Evolutionary conservation across 1,140 invertebrate species (phyloP), one percentile per base, ranked within the genome.

Genomic region (Aphaenogaster ashmeadi): DNA sequence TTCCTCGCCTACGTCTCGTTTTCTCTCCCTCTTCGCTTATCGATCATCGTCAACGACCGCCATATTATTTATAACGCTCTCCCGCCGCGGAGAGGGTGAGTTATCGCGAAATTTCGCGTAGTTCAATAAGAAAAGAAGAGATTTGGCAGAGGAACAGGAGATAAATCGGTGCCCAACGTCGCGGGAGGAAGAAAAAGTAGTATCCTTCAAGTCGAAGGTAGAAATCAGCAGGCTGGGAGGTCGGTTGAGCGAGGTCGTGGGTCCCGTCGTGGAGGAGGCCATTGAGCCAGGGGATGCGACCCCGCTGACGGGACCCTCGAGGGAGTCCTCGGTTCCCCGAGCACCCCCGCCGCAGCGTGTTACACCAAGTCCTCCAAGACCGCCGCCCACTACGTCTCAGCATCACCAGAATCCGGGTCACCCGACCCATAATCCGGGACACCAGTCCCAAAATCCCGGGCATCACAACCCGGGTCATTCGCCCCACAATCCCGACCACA

Each of bases 261-360:
- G 95, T 95, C 95, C 95, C 95, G 95, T 95, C 94, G 95, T 95
- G 95, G 95, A 95, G 95, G 95, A 95, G 95, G 95, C 95, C 94
- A 94, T 95, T 77, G 95, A 95, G 95, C 95, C 95, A 91, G 94
- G 94, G 93, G 94, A 95, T 95, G 95, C 93, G 87, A 95, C 94
- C 94, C 92, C 94, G 93, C 94, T 95, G 95, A 95, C 94, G 94
- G 94, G 94, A 94, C 94, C 94, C 94, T 91, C 93, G 88, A 92
- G 93, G 92, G 94, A 94, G 87, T 92, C 91, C 92, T 92, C 94
- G 86, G 80, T 93, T 80, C 93, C 92, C 47, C 89, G 90, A 88
- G 85, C 62, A 74, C 89, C 90, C 74, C 91, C 88, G 62, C 92
- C 92, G 41, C 91, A 90, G 11, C 89, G 90, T 52, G 88, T 93